Percentiles rank a stretch among this genome's conserved stretches.
These are phyloP conservation scores for Callimorpha dominula DNA, from an alignment of 2,888 invertebrate species.

Conservation along the genomic window DNA sequence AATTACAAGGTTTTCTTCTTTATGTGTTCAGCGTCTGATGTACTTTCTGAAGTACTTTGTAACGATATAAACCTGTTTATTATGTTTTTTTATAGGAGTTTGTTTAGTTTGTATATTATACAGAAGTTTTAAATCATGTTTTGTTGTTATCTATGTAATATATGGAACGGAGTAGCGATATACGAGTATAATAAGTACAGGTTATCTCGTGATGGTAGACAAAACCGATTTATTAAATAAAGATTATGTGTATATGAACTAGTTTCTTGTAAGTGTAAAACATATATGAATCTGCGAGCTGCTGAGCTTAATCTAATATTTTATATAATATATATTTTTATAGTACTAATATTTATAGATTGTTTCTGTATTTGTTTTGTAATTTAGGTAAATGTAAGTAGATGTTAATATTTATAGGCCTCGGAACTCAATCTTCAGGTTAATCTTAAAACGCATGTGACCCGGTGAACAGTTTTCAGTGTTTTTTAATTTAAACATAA, in stretches of 20 bases:
- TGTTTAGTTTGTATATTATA: not conserved
- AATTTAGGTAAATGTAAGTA: not conserved
- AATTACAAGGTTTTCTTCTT: too few relatives aligned
- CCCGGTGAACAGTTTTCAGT: not conserved
- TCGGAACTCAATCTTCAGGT: not conserved
- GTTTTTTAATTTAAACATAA: not conserved
- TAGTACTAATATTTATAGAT: not conserved
- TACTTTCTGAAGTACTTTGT: too few relatives aligned
- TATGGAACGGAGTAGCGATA: too few relatives aligned
- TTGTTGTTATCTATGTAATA: too few relatives aligned
- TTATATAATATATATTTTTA: not conserved
- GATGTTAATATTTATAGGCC: not conserved
- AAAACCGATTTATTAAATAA: not conserved
- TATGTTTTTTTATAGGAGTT: too few relatives aligned
- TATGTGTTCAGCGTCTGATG: too few relatives aligned
- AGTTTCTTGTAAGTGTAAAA: not conserved
- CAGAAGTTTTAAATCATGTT: too few relatives aligned
- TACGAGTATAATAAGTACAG: not conserved
- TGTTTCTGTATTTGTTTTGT: too few relatives aligned
- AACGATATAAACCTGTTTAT: too few relatives aligned
- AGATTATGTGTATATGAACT: not conserved
- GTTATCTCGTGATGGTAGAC: not conserved
- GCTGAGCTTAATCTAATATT: not conserved
- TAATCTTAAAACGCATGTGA: not conserved
- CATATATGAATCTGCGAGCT: too few relatives aligned